phyloP scores from a whole-genome alignment of 2,113 vertebrate genomes.

The Nicator chloris region DNA sequence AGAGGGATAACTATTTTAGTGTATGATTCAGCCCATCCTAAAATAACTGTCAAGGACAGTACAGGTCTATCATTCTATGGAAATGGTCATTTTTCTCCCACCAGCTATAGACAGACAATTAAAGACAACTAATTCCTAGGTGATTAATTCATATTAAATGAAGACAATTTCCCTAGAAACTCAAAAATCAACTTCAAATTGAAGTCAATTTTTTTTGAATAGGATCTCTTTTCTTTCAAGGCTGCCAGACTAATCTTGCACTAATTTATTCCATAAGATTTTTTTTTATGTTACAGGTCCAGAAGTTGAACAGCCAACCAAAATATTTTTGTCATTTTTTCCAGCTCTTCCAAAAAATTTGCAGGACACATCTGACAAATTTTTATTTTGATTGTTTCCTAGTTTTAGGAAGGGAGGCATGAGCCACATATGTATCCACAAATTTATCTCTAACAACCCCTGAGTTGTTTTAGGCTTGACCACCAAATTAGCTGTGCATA shows the following conservation, averaged over 20 bases:
- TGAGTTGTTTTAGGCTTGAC: neutral
- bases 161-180: neutral
- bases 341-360: neutral
- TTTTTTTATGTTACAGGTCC: neutral
- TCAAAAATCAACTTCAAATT: neutral
- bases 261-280: neutral
- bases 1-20: neutral
- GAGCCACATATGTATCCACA: neutral
- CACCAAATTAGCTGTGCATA: neutral
- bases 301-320: neutral
- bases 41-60: neutral
- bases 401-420: neutral
- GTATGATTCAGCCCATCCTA: neutral
- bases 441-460: neutral
- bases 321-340: neutral
- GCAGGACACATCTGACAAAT: neutral
- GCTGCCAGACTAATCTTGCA: neutral
- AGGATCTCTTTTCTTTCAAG: neutral
- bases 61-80: neutral
- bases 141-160: neutral
- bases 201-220: neutral
- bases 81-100: neutral
- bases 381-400: neutral
- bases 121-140: neutral
- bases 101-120: neutral